Percentiles rank a stretch among this genome's conserved stretches.
Conservation (phyloP, 2,888 invertebrate species). For the Drosophila rellima region DNA sequence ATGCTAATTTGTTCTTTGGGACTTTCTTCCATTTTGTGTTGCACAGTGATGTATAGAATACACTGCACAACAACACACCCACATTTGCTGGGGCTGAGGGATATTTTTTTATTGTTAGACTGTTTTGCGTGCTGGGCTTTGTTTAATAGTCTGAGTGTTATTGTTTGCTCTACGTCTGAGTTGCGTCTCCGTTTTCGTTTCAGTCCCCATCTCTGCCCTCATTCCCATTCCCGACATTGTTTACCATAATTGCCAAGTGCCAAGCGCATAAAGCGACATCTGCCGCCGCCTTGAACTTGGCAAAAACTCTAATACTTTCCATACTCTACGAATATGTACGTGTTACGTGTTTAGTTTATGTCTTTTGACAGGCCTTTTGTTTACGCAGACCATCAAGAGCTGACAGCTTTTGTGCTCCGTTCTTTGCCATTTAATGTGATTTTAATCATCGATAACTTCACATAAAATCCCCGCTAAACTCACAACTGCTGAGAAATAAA, state of each 20-base stretch:
- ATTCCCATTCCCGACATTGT: slow-evolving; percentile 45
- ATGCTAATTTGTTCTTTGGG: not conserved
- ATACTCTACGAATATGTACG: slow-evolving; percentile 18
- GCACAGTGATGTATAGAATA: slow-evolving; percentile 45
- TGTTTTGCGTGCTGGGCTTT: slow-evolving; percentile 44
- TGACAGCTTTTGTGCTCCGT: slow-evolving; percentile 25
- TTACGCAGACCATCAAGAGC: slow-evolving; percentile 42
- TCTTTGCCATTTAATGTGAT: slow-evolving; percentile 49
- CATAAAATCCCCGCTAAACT: slow-evolving; percentile 44
- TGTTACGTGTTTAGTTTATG: slow-evolving; percentile 35
- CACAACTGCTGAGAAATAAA: slow-evolving; percentile 67
- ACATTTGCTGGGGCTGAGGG: slow-evolving; percentile 47
- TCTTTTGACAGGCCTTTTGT: slow-evolving; percentile 67
- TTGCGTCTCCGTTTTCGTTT: slow-evolving; percentile 9
- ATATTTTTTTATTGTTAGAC: slow-evolving; percentile 55
- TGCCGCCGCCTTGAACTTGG: slow-evolving; percentile 71
- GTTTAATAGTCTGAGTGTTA: slow-evolving; percentile 51
- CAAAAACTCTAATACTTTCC: slow-evolving; percentile 53
- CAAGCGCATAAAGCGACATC: slow-evolving; percentile 42
- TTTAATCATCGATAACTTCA: slow-evolving; percentile 63
- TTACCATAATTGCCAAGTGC: slow-evolving; percentile 60
- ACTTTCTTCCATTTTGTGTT: slow-evolving; percentile 21
- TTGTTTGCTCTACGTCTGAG: slow-evolving; percentile 44
- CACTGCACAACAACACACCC: slow-evolving; percentile 62
- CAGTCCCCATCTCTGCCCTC: not conserved